Conservation (phyloP, 2,797 vertebrate species). For the Sebastes taczanowskii region DNA sequence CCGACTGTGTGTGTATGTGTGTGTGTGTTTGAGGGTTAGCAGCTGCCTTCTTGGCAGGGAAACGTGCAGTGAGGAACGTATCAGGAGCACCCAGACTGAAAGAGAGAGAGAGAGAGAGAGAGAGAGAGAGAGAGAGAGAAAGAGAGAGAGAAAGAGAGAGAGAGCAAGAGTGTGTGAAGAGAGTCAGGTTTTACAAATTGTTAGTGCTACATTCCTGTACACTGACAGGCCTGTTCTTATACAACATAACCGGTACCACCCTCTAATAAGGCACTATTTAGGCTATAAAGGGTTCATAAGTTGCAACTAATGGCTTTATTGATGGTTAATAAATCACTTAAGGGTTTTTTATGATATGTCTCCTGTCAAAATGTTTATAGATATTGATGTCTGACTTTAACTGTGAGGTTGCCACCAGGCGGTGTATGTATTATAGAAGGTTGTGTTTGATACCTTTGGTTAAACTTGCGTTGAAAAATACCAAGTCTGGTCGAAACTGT, state of each 20-base stretch:
- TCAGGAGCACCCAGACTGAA: constrained; percentile 12
- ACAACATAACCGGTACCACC: not conserved
- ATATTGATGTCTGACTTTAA: not conserved
- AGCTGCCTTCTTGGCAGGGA: constrained; percentile 55
- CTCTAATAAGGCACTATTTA: not conserved
- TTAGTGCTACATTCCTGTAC: not conserved
- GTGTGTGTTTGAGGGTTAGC: constrained; percentile 38
- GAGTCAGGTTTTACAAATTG: constrained; percentile 8
- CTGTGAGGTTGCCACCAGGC: not conserved
- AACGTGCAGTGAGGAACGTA: constrained; percentile 56
- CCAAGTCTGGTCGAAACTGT: not conserved
- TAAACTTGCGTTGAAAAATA: not conserved
- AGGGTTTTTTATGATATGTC: too few relatives aligned
- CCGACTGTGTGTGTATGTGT: not conserved
- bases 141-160: constrained; percentile 4
- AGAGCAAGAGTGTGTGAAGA: not conserved
- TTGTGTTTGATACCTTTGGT: not conserved
- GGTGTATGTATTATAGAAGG: not conserved
- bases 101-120: constrained; percentile 13
- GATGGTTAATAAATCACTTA: not conserved
- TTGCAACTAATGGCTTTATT: not conserved
- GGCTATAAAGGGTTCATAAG: not conserved
- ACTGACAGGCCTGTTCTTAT: not conserved
- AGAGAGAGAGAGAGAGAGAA: not conserved
- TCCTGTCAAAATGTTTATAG: not conserved